phyloP scores from a whole-genome alignment of 2,797 vertebrate species.

The Betta splendens region DNA sequence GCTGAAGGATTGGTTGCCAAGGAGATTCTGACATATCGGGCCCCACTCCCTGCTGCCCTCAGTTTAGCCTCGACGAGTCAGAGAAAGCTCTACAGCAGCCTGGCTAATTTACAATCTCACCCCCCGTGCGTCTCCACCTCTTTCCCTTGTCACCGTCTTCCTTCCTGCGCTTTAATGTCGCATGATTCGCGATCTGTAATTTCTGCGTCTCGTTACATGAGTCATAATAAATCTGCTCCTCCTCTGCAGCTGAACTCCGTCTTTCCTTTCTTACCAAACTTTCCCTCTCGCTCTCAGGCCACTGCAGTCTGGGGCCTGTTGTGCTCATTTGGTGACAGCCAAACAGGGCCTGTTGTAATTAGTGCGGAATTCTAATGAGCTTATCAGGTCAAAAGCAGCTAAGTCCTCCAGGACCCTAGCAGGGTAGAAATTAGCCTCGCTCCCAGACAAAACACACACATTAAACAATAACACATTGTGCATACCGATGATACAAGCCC shows the following conservation, averaged over 20 bases:
- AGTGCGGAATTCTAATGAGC: constrained; percentile 85
- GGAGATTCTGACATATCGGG: constrained; percentile 82
- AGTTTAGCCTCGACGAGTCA: constrained; percentile 83
- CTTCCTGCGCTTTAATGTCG: constrained; percentile 26
- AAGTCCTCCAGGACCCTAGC: constrained; percentile 80
- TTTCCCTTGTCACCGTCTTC: constrained; percentile 10
- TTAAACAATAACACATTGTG: constrained; percentile 73
- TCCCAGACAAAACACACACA: constrained; percentile 64
- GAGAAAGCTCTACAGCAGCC: constrained; percentile 71
- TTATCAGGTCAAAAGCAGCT: constrained; percentile 87
- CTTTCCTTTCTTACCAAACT: constrained; percentile 22
- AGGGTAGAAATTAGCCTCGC: constrained; percentile 77
- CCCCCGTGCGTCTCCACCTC: constrained; percentile 28
- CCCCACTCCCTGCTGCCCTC: constrained; percentile 83
- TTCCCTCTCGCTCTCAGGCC: constrained; percentile 34
- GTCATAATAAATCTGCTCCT: constrained; percentile 12
- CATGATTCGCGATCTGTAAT: constrained; percentile 13
- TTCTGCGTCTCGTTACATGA: constrained; percentile 16
- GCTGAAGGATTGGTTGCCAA: constrained; percentile 83
- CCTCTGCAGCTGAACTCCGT: background rate
- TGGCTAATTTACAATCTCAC: constrained; percentile 78
- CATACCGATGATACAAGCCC: constrained; percentile 73
- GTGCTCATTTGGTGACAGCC: constrained; percentile 73
- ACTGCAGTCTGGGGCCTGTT: constrained; percentile 65
- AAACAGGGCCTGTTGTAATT: constrained; percentile 79